phyloP scores from a whole-genome alignment of 2,797 vertebrate species.

The Oreonectes daqikongensis region DNA sequence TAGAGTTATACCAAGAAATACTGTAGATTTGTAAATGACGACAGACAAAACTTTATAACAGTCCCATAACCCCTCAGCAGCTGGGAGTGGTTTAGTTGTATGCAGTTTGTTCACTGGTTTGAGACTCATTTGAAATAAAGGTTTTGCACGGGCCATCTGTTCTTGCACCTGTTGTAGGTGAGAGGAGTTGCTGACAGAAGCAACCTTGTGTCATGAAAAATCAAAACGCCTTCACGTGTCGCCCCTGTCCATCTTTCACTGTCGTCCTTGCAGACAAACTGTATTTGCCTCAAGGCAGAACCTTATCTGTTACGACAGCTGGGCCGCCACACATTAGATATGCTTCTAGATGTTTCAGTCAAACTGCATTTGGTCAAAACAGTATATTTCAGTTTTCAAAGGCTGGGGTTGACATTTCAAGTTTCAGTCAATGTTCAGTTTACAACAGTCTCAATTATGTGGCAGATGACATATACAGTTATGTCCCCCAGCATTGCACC shows the following conservation, averaged over 20 bases:
- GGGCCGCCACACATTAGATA: not conserved
- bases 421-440: not conserved
- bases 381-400: slow-evolving; percentile 8
- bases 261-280: not conserved
- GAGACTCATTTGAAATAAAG: not conserved
- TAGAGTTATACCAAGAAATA: not conserved
- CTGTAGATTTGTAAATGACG: not conserved
- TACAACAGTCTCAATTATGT: not conserved
- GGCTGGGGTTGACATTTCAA: slow-evolving; percentile 7
- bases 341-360: not conserved
- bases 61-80: not conserved
- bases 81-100: not conserved
- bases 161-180: slow-evolving; percentile 1
- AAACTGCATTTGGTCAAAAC: not conserved
- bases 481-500: not conserved
- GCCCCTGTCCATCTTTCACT: not conserved
- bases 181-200: not conserved
- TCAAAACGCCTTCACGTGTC: not conserved
- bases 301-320: not conserved
- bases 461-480: not conserved
- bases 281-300: not conserved
- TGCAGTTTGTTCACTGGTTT: slow-evolving; percentile 3
- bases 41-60: not conserved
- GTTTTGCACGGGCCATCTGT: not conserved
- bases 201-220: not conserved